phyloP scores from a whole-genome alignment of 2,888 invertebrate genomes.

The Formica aserva region DNA sequence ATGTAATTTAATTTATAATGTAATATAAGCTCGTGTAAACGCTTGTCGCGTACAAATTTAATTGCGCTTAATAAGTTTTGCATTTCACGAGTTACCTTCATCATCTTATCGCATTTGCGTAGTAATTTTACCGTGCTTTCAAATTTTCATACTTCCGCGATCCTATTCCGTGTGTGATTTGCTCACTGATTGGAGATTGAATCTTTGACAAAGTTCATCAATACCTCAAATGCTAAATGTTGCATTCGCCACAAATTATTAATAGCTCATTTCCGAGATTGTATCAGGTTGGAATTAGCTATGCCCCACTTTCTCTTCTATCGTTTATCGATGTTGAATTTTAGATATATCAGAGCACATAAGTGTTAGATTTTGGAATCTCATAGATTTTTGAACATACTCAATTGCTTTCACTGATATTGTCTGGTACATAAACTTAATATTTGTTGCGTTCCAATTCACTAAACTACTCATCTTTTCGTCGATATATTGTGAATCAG shows the following conservation, averaged over 20 bases:
- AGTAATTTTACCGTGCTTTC: slow-evolving; percentile 23
- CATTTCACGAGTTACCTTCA: neutral
- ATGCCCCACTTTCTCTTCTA: neutral
- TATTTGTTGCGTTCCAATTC: neutral
- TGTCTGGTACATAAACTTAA: neutral
- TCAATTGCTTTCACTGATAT: neutral
- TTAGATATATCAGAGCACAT: neutral
- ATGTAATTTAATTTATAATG: neutral
- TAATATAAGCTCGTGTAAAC: neutral
- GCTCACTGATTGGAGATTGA: slow-evolving; percentile 43
- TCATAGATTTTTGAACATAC: neutral
- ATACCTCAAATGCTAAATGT: slow-evolving; percentile 29
- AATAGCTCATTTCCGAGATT: slow-evolving; percentile 37
- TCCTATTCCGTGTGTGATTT: slow-evolving; percentile 29
- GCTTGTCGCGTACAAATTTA: neutral
- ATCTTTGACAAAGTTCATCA: slow-evolving; percentile 44
- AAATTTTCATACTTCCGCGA: slow-evolving; percentile 18
- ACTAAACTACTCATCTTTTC: neutral
- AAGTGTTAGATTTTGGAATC: neutral
- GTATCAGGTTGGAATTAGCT: slow-evolving; percentile 10
- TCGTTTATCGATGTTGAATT: neutral
- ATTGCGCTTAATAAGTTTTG: slow-evolving; percentile 12
- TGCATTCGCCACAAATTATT: slow-evolving; percentile 32
- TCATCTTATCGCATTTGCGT: slow-evolving; percentile 10
- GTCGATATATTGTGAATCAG: neutral